Conservation (phyloP, 2,797 vertebrate genomes). For the Sebastes kiyomatsui region DNA sequence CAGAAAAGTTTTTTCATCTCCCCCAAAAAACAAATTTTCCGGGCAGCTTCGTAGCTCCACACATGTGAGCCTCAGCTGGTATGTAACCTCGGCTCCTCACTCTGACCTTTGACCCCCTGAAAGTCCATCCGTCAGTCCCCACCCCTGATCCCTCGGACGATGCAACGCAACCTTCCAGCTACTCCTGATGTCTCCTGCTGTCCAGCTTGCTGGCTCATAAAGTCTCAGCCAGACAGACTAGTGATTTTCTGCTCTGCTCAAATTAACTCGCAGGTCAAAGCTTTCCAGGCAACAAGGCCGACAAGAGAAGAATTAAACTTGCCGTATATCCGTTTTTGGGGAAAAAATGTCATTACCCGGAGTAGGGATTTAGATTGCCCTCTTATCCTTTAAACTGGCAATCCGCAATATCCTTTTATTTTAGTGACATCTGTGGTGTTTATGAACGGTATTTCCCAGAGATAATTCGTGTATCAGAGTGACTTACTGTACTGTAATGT, state of each 20-base stretch:
- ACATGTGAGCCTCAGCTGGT: constrained; percentile 33
- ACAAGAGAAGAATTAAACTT: background rate
- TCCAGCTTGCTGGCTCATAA: constrained; percentile 6
- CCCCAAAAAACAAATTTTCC: background rate
- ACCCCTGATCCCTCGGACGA: background rate
- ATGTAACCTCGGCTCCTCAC: constrained; percentile 30
- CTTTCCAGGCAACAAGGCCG: constrained; percentile 13
- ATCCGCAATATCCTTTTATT: constrained; percentile 62
- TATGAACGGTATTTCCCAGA: constrained; percentile 19
- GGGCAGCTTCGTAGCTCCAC: background rate
- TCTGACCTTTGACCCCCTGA: constrained; percentile 31
- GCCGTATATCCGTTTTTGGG: background rate
- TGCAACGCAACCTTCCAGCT: background rate
- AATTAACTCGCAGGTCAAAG: background rate
- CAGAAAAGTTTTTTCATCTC: constrained; percentile 18
- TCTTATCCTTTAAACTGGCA: constrained; percentile 29
- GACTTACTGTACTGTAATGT: background rate
- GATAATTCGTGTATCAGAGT: background rate
- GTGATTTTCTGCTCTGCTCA: background rate
- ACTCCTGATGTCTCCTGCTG: constrained; percentile 2
- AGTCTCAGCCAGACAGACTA: background rate
- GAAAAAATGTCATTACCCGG: constrained; percentile 9
- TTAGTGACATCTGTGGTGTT: constrained; percentile 39
- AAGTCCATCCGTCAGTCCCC: constrained; percentile 12
- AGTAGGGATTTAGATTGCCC: constrained; percentile 44